Conservation (phyloP, 1,140 invertebrate genomes). For the Temnothorax curvispinosus region DNA sequence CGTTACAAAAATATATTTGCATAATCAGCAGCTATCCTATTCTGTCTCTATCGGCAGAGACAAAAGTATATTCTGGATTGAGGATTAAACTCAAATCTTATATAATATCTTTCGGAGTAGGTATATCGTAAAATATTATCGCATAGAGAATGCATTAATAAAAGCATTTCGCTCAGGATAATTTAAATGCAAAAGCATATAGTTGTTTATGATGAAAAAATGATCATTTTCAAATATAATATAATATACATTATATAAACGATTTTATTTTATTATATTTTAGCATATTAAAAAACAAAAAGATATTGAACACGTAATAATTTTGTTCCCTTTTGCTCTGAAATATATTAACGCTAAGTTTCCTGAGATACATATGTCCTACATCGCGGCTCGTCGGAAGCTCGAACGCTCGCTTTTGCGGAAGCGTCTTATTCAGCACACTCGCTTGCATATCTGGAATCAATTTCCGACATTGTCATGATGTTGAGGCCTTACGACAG, state of each 20-base stretch:
- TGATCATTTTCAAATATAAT: not conserved
- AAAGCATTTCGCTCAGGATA: not conserved
- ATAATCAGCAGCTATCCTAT: not conserved
- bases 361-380: not conserved
- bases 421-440: constrained; percentile 36
- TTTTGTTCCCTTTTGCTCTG: not conserved
- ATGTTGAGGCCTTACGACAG: not conserved
- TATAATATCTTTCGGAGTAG: not conserved
- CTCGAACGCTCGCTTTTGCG: not conserved
- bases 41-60: not conserved
- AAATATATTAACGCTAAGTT: not conserved
- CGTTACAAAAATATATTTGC: not conserved
- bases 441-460: constrained; percentile 38
- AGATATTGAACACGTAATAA: not conserved
- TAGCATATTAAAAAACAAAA: not conserved
- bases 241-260: not conserved
- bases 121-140: not conserved
- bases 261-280: not conserved
- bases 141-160: not conserved
- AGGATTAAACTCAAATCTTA: not conserved
- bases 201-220: not conserved
- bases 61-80: too few species aligned
- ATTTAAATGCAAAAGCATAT: not conserved
- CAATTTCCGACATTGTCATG: constrained; percentile 43
- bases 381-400: not conserved